Evolutionary conservation across 2,113 vertebrate species (phyloP), one percentile per base, ranked within the genome.

Genomic region (Festucalex cinctus): DNA sequence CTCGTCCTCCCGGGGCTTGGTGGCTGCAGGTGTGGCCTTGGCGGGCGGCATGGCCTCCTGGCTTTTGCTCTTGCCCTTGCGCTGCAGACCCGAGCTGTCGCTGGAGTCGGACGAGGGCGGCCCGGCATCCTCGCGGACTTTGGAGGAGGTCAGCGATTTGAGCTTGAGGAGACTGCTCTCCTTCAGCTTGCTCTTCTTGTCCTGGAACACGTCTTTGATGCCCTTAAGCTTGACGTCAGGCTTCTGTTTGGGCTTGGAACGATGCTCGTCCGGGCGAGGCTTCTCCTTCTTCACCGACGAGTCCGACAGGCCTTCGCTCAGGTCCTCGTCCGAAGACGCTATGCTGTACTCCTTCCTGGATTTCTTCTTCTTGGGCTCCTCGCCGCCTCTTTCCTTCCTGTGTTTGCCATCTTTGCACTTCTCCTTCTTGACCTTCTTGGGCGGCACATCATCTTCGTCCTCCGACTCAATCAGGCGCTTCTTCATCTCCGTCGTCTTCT

Each of bases 371-470:
- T 68, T 83, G 26, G 54, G 2, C 56, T 88, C 92, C 35, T 89
- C 69, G 22, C 95, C 94, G 77, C 73, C 88, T 60, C 66, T 69
- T 6, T 90, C 87, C 86, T 76, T 93, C 91, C 75, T 94, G 83
- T 75, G 83, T 56, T 90, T 94, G 78, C 79, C 74, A 57, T 96
- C 96, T 88, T 92, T 97, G 71, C 64, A 26, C 65, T 94, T 95
- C 54, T 95, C 94, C 75, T 94, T 98, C 81, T 85, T 95, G 78
- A 92, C 90, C 74, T 94, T 96, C 89, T 98, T 98, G n/a, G 79
- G 59, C 24, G 63, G 58, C 19, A 91, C 92, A 22, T 93, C 93
- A 28, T 89, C 85, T 28, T 95, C 95, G 13, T 95, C 94, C 32
- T 90, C 89, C 0, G 88, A 88, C 24, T 91, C 90, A 5, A 86